Evolutionary conservation across 2,113 vertebrate genomes (phyloP).

Genomic region (Dryoscopus gambensis): DNA sequence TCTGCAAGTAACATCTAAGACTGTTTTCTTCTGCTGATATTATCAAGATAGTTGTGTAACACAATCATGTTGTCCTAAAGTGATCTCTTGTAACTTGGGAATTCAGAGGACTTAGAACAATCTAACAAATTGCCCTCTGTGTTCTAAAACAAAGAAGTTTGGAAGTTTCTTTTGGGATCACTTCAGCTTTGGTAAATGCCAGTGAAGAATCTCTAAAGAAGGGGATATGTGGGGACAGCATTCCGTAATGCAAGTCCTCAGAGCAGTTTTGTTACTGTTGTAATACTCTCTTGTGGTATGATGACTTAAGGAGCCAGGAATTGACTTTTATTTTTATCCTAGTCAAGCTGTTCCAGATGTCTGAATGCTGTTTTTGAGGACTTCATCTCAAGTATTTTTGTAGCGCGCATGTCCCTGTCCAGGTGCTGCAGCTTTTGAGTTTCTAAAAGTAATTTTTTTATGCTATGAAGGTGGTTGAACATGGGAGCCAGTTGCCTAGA

Average conservation of each 20-base stretch:
- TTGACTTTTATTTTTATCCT: not conserved
- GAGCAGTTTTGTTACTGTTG: not conserved
- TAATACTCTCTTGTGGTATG: not conserved
- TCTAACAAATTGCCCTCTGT: not conserved
- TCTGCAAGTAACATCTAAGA: not conserved
- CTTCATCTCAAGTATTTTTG: not conserved
- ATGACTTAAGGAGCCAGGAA: not conserved
- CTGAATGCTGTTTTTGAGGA: not conserved
- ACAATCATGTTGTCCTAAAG: not conserved
- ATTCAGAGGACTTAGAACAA: not conserved
- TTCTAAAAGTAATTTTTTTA: not conserved
- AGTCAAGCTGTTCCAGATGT: not conserved
- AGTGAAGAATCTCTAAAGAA: not conserved
- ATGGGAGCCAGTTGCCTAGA: not conserved
- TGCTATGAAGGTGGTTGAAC: not conserved
- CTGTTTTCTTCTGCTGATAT: not conserved
- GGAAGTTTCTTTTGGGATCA: not conserved
- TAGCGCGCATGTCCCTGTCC: not conserved
- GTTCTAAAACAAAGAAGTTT: not conserved
- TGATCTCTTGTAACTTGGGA: not conserved
- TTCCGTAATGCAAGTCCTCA: not conserved
- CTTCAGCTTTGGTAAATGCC: not conserved
- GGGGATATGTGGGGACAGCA: not conserved
- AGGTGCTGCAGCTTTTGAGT: not conserved
- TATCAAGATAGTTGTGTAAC: not conserved